Percentiles rank a stretch among this genome's conserved stretches.
These are phyloP conservation scores for Furcifer pardalis DNA, from an alignment of 2,797 vertebrate species.

Conservation along the genomic window DNA sequence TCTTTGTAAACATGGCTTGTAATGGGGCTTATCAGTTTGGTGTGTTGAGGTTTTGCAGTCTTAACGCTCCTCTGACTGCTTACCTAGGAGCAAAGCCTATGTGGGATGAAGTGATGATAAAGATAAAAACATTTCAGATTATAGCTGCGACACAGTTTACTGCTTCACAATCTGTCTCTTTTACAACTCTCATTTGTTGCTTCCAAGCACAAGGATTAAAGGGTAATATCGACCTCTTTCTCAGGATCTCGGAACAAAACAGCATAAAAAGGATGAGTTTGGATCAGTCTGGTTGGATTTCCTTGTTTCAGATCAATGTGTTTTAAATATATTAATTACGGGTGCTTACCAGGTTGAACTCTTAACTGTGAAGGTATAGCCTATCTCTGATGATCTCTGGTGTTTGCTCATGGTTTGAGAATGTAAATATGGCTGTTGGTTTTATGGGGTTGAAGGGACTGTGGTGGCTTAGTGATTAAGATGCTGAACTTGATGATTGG, in stretches of 20 bases:
- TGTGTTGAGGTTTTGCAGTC: neutral
- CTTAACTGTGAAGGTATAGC: neutral
- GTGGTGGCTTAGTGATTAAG: too few species aligned
- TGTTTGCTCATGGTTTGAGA: neutral
- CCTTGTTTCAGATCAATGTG: neutral
- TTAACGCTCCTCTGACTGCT: neutral
- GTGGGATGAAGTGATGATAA: accelerated
- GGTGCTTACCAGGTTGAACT: neutral
- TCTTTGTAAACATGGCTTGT: neutral
- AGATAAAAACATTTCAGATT: too few species aligned
- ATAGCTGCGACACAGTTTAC: neutral
- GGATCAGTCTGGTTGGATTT: neutral
- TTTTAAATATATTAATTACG: neutral
- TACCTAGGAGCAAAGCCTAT: neutral
- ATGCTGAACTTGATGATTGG: too few species aligned
- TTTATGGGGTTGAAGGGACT: too few species aligned
- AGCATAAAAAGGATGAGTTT: neutral
- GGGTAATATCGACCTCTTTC: neutral
- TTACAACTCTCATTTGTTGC: neutral
- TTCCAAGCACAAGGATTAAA: too few species aligned
- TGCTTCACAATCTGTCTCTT: neutral
- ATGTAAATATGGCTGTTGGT: neutral
- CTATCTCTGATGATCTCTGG: neutral
- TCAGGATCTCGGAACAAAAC: neutral
- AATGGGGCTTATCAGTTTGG: neutral